Evolutionary conservation across 1,140 invertebrate genomes (phyloP), one percentile per base, ranked within the genome.

Genomic region (Mycetomoellerius zeteki): DNA sequence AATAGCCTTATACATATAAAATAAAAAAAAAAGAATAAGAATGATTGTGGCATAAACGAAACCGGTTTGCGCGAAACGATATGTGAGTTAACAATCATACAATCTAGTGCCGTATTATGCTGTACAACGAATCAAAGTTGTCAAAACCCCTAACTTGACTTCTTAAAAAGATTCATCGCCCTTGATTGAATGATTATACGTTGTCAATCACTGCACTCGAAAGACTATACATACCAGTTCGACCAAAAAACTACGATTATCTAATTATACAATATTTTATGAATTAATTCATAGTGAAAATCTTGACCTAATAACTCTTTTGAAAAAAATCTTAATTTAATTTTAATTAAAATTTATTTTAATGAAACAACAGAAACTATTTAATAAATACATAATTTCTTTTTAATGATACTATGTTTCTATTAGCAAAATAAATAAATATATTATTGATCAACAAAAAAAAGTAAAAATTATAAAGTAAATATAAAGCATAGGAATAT

Each of bases 91-190:
- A 16, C 30, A 37, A 2, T 43, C 30, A 24, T 27, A 58, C 12
- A 60, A 76, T 76, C 30, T 58, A 19, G 7, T 76, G 4, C 7
- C 24, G 14, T 24, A 16, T 33, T n/a, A 58, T 60, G 8, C 14
- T 24, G 33, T 37, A 16, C 54, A n/a, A 58, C 27, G 54, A 5
- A 24, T 43, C 33, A 33, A 58, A 33, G 7, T 50, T 76, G 72
- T 58, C 72, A 58, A 60, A 52, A 60, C 12, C n/a, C 30, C 54
- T 33, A 43, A 10, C 21, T 76, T 21, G 54, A 76, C 43, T 76
- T 58, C 14, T 76, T 43, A 76, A 76, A 58, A 76, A 76, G 54
- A 76, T 58, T 21, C 33, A 75, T 75, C 14, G 30, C 12, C 12
- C 14, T 8, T 2, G 16, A 64, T 50, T 24, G 3, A 64, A 64